Conservation (phyloP, 2,113 vertebrate genomes). For the Rhombomys opimus region DNA sequence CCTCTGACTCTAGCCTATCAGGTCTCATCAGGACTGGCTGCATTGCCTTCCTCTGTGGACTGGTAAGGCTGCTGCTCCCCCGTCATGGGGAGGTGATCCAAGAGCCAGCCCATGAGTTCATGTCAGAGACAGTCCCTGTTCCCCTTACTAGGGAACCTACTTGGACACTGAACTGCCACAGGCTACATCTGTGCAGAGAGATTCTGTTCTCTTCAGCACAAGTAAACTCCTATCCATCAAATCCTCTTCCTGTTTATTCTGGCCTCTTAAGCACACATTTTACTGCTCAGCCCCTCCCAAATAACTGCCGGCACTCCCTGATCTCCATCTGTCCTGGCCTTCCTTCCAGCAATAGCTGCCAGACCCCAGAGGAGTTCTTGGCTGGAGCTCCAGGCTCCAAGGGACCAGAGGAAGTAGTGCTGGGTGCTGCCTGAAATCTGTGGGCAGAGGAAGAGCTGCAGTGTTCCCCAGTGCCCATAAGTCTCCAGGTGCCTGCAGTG, state of each 20-base stretch:
- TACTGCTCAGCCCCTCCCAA: background rate
- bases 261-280: background rate
- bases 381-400: background rate
- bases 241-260: conserved; percentile 1
- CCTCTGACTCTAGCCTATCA: too few relatives aligned
- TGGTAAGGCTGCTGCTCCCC: too few relatives aligned
- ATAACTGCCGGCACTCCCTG: background rate
- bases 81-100: too few relatives aligned
- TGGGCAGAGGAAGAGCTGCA: background rate
- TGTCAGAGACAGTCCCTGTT: too few relatives aligned
- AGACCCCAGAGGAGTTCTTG: background rate
- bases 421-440: background rate
- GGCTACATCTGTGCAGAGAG: background rate
- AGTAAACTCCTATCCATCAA: background rate
- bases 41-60: too few relatives aligned
- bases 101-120: too few relatives aligned
- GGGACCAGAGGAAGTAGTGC: background rate
- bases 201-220: background rate
- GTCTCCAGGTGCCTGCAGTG: background rate
- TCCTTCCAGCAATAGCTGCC: conserved; percentile 9
- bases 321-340: background rate
- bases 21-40: too few relatives aligned
- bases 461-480: background rate
- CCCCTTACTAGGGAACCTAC: too few relatives aligned
- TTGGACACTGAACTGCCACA: too few relatives aligned